phyloP scores from a whole-genome alignment of 2,888 invertebrate species.

The Rambutsinella grinnellia region DNA sequence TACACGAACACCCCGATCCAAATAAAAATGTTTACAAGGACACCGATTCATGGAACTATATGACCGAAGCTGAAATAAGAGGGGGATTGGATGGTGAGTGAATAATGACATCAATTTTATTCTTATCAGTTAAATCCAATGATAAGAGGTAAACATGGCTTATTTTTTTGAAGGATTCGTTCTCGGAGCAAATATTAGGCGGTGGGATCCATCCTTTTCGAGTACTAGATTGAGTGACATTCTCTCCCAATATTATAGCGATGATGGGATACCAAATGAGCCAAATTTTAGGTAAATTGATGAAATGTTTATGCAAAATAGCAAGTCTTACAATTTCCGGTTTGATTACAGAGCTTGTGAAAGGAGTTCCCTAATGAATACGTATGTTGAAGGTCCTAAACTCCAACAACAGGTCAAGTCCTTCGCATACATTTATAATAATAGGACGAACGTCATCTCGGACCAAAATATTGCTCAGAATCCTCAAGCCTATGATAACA shows the following conservation, averaged over 20 bases:
- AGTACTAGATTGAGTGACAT: constrained; percentile 54
- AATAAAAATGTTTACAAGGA: constrained; percentile 41
- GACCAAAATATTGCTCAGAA: constrained; percentile 4
- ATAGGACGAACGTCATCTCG: constrained; percentile 34
- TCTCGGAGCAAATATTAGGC: constrained; percentile 52
- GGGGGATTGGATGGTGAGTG: constrained; percentile 64
- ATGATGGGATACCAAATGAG: constrained; percentile 56
- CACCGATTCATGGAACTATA: constrained; percentile 53
- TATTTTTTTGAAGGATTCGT: constrained; percentile 48
- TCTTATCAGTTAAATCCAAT: constrained; percentile 1
- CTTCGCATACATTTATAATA: constrained; percentile 61
- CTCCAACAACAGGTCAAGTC: constrained; percentile 47
- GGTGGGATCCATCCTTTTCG: constrained; percentile 54
- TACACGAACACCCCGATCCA: constrained; percentile 38
- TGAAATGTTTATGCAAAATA: no score
- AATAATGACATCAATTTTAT: background rate
- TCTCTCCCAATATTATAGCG: constrained; percentile 62
- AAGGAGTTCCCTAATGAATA: constrained; percentile 35
- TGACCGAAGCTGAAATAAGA: constrained; percentile 64
- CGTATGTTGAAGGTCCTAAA: constrained; percentile 9
- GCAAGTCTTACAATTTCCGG: no score
- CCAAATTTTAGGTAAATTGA: constrained; percentile 46
- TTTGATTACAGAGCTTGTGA: no score
- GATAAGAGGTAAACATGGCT: background rate
- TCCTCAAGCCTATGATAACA: constrained; percentile 22